phyloP scores from a whole-genome alignment of 2,888 invertebrate genomes.

The Imbricaverruca yamaguchii region DNA sequence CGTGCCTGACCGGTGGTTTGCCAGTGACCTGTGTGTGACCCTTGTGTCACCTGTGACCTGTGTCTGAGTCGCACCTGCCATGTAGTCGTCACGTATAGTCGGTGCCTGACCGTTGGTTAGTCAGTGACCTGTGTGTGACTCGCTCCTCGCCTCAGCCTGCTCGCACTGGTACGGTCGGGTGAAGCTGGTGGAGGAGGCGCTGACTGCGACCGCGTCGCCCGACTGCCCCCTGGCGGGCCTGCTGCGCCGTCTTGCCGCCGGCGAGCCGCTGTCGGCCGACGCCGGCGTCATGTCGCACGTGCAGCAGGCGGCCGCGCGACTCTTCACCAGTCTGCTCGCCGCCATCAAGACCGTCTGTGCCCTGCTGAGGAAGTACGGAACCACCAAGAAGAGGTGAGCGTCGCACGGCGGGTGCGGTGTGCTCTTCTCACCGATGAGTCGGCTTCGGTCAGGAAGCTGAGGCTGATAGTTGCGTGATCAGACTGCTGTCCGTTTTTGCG shows the following conservation, averaged over 20 bases:
- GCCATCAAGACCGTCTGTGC: not conserved
- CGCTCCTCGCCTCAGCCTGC: not conserved
- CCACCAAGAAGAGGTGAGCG: not conserved
- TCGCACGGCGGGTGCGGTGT: not conserved
- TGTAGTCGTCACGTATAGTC: too few relatives aligned
- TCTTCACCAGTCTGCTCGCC: not conserved
- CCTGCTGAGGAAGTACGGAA: not conserved
- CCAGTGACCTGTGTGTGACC: too few relatives aligned
- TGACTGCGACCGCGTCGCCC: not conserved
- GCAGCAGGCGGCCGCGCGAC: not conserved
- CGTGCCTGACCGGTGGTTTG: too few relatives aligned
- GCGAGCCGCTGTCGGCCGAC: not conserved
- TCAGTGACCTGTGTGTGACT: too few relatives aligned
- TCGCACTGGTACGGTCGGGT: not conserved
- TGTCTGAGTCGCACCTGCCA: too few relatives aligned
- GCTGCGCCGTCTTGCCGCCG: not conserved
- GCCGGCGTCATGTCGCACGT: not conserved
- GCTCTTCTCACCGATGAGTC: too few relatives aligned
- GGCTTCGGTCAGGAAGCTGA: too few relatives aligned
- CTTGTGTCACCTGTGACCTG: too few relatives aligned
- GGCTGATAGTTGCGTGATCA: too few relatives aligned
- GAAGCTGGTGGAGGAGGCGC: slow-evolving; percentile 18
- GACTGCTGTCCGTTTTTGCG: too few relatives aligned
- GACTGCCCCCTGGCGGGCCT: not conserved
- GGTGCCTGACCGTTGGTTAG: too few relatives aligned